Conservation (phyloP, 2,888 invertebrate genomes). For the Eupeodes luniger region DNA sequence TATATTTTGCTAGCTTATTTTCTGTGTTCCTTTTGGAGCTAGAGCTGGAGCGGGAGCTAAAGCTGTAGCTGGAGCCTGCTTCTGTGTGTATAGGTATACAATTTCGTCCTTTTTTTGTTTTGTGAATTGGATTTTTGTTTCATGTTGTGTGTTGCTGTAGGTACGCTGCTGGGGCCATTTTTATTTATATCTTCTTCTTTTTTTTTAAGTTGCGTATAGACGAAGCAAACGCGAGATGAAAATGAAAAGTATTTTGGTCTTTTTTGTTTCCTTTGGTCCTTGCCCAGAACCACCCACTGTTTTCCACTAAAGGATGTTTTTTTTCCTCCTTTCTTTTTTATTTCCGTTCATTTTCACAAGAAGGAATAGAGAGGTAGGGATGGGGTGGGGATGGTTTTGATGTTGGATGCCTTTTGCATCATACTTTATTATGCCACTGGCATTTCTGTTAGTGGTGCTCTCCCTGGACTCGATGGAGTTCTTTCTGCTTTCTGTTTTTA, state of each 20-base stretch:
- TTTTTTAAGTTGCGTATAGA: slow-evolving; percentile 48
- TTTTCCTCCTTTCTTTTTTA: slow-evolving; percentile 8
- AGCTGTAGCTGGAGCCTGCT: no score
- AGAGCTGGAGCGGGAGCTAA: no score
- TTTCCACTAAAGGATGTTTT: not conserved
- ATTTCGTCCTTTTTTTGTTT: slow-evolving; percentile 45
- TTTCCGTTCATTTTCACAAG: not conserved
- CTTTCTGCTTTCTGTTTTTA: not conserved
- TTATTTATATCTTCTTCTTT: slow-evolving; percentile 36
- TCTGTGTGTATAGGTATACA: not conserved
- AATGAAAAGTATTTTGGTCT: slow-evolving; percentile 69
- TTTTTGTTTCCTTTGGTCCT: no score
- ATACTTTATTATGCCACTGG: slow-evolving; percentile 62
- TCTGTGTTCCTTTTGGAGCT: slow-evolving; percentile 1
- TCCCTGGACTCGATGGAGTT: slow-evolving; percentile 9
- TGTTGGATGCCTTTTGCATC: slow-evolving; percentile 50
- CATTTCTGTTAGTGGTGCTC: slow-evolving; percentile 36
- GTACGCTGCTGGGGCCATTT: slow-evolving; percentile 45
- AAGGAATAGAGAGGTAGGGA: not conserved
- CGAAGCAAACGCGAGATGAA: slow-evolving; percentile 64
- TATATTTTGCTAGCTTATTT: slow-evolving; percentile 18
- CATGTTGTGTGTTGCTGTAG: slow-evolving; percentile 43
- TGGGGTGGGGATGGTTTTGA: not conserved
- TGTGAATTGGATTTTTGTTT: slow-evolving; percentile 67
- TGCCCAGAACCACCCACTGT: slow-evolving; percentile 32